phyloP scores from a whole-genome alignment of 1,140 invertebrate species.

The Pogonomyrmex barbatus region DNA sequence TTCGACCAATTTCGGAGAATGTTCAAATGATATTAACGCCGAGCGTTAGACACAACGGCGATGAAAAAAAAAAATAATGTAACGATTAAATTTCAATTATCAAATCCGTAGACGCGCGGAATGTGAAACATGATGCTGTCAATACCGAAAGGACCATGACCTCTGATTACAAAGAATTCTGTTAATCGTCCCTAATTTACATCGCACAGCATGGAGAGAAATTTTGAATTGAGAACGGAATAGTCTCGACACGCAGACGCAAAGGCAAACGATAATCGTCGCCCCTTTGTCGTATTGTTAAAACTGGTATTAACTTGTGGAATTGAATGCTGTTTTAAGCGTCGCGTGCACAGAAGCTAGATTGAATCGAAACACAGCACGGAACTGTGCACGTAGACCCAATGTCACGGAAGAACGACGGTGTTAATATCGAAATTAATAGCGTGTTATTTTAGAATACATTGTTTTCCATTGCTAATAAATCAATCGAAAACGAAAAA shows the following conservation, averaged over 20 bases:
- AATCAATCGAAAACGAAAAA: neutral
- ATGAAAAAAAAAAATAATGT: neutral
- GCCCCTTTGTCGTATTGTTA: conserved; percentile 21
- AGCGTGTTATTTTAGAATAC: neutral
- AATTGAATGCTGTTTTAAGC: conserved; percentile 38
- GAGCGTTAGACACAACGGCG: neutral
- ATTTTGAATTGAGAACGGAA: conserved; percentile 31
- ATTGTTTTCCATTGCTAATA: neutral
- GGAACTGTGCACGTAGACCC: neutral
- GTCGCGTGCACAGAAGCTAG: conserved; percentile 18
- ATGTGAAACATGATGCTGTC: conserved; percentile 45
- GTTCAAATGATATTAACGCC: neutral
- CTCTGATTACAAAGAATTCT: conserved; percentile 67
- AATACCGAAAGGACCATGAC: conserved; percentile 53
- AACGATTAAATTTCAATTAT: neutral
- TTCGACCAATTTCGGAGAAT: neutral
- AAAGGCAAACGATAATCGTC: conserved; percentile 48
- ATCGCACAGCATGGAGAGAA: neutral
- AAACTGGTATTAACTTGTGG: conserved; percentile 2
- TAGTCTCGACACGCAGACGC: neutral
- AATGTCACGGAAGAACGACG: conserved; percentile 3
- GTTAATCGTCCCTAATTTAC: conserved; percentile 77
- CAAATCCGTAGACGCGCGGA: neutral
- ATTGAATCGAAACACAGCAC: neutral
- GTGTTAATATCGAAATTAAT: neutral